A percentile compares a stretch with the other conserved stretches of the same genome.
Evolutionary conservation across 1,140 invertebrate species (phyloP).

Genomic region (Leptopilina boulardi): DNA sequence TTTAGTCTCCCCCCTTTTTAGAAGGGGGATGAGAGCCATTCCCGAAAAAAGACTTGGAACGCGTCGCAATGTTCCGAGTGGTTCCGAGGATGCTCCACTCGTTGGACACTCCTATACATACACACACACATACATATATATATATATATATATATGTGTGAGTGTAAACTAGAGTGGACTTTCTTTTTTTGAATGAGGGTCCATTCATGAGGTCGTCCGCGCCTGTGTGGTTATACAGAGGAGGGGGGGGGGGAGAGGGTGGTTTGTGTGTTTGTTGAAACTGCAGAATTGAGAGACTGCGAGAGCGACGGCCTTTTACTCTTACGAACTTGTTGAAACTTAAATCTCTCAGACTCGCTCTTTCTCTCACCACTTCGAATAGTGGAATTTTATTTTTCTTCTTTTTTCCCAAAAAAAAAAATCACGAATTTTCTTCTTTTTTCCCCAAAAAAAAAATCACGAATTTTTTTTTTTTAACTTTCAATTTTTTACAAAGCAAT

Average conservation of each 20-base stretch:
- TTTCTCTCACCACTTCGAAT: neutral
- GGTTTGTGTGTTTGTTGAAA: too few relatives aligned
- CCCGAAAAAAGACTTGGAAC: constrained; percentile 20
- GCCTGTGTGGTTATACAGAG: neutral
- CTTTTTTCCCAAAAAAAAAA: too few relatives aligned
- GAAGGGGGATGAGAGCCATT: neutral
- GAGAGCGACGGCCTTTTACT: neutral
- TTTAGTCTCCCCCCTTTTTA: too few relatives aligned
- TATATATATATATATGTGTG: neutral
- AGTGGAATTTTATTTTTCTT: neutral
- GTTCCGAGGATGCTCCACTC: constrained; percentile 6
- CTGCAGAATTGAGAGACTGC: neutral
- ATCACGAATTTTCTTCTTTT: too few relatives aligned
- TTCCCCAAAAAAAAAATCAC: too few relatives aligned
- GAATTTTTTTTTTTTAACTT: too few relatives aligned
- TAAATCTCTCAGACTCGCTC: neutral
- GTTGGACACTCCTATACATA: neutral
- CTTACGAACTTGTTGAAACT: constrained; percentile 24
- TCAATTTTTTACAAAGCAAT: too few relatives aligned
- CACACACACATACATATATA: too few relatives aligned
- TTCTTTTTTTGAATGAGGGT: constrained; percentile 32
- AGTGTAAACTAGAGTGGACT: neutral
- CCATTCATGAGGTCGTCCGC: neutral
- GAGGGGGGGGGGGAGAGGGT: too few relatives aligned
- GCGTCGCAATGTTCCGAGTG: neutral